Evolutionary conservation across 2,888 invertebrate genomes (phyloP).

Genomic region (Teleiodes luculella): DNA sequence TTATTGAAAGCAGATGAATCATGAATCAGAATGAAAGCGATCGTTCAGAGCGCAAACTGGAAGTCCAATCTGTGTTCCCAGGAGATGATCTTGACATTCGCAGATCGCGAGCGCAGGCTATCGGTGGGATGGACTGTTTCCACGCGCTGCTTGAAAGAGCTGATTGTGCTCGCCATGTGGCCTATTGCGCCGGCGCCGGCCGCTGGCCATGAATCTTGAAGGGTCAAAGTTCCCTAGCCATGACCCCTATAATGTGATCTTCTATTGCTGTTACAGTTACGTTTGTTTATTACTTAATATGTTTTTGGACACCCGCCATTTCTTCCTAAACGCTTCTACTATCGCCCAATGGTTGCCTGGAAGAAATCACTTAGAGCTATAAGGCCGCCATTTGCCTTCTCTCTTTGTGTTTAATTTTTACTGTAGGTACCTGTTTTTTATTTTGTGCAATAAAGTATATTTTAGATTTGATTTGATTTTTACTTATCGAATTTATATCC

Average conservation of each 20-base stretch:
- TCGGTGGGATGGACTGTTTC: conserved; percentile 37
- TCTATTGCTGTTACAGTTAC: conserved; percentile 30
- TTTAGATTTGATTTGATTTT: no score
- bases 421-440: no score
- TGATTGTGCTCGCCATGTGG: conserved; percentile 12
- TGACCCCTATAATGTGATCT: conserved; percentile 55
- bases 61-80: neutral
- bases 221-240: conserved; percentile 60
- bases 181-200: conserved; percentile 52
- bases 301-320: no score
- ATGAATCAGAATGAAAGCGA: no score
- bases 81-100: conserved; percentile 51
- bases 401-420: no score
- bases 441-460: no score
- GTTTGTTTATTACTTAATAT: neutral
- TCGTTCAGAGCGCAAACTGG: no score
- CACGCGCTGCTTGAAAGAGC: neutral
- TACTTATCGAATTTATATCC: no score
- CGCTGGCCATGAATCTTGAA: conserved; percentile 57
- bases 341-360: no score
- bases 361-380: no score
- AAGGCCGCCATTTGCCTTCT: no score
- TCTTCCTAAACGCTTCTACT: no score
- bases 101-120: conserved; percentile 17
- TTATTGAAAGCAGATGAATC: neutral